Base-by-base conservation (phyloP, 2,113 vertebrate genomes). In the Ictidomys tridecemlineatus region DNA sequence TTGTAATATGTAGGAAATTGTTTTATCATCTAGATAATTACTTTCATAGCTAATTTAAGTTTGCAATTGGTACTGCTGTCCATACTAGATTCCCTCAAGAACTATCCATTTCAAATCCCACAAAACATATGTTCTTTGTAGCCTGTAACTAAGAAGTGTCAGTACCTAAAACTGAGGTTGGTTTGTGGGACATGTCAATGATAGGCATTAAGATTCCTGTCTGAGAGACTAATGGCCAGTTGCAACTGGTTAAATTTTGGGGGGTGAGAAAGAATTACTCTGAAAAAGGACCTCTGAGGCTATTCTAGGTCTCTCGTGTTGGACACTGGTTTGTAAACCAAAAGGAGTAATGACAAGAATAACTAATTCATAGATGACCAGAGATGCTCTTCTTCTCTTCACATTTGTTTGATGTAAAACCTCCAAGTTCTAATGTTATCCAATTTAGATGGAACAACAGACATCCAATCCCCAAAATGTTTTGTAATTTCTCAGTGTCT, bases 31-130 rank as follows among this genome's bases (percentile, higher is more conserved):
- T 56, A 92, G 74, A 45, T 82, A 45, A 74, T 88, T 12, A 58
- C 26, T 77, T 85, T 90, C 12, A 32, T 30, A 70, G 90, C 67
- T 70, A 91, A 28, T 5, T 84, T 93, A 70, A 2, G 78, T 93
- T 89, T 93, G 1, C n/a, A 72, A 63, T 70, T 72, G 26, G 4
- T 34, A 69, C 28, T 84, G 0, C 10, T 14, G 20, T 74, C 28
- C 18, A 84, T 48, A 88, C 32, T 53, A 34, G 17, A 48, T 39
- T 42, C 6, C 13, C 9, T 70, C 0, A 5, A 76, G 20, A n/a
- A 67, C 7, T 67, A n/a, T 42, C 39, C 18, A 14, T 32, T 88
- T 72, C 32, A 42, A 20, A 5, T 26, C 0, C 20, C 56, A 91
- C 1, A 65, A 73, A 92, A 53, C 7, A 3, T 56, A 14, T 30